Percentiles rank a stretch among this genome's conserved stretches.
Conservation (phyloP, 2,888 invertebrate species). For the Silvanus unidentatus region DNA sequence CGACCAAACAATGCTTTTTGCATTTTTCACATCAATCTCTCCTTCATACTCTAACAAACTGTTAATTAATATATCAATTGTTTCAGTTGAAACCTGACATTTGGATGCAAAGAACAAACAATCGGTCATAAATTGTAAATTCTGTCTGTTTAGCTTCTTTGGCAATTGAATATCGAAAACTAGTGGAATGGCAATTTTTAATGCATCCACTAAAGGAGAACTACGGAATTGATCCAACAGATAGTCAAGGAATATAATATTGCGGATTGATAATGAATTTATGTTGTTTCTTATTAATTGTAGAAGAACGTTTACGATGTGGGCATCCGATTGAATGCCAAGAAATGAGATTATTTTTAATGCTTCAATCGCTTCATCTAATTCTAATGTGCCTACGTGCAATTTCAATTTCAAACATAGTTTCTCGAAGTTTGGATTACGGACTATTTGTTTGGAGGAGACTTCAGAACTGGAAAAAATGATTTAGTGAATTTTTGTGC, state of each 20-base stretch:
- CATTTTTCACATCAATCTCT: conserved; percentile 34
- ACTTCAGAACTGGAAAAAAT: conserved; percentile 36
- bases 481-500: conserved; percentile 1
- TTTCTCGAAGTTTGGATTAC: conserved; percentile 52
- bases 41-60: conserved; percentile 44
- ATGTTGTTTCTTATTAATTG: conserved; percentile 58
- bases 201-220: conserved; percentile 57
- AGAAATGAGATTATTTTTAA: conserved; percentile 55
- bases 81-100: conserved; percentile 49
- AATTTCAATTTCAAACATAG: conserved; percentile 55
- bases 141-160: conserved; percentile 53
- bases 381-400: conserved; percentile 50
- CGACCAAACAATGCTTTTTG: conserved; percentile 52
- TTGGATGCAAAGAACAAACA: conserved; percentile 52
- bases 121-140: conserved; percentile 49
- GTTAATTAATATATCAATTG: conserved; percentile 51
- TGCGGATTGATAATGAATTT: conserved; percentile 54
- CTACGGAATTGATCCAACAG: conserved; percentile 49
- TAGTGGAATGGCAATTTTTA: conserved; percentile 60
- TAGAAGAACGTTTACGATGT: conserved; percentile 57
- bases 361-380: conserved; percentile 53
- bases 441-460: conserved; percentile 47
- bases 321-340: conserved; percentile 53
- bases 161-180: conserved; percentile 60
- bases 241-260: conserved; percentile 60